Conservation (phyloP, 1,140 invertebrate species). For the Drosophila sp. region DNA sequence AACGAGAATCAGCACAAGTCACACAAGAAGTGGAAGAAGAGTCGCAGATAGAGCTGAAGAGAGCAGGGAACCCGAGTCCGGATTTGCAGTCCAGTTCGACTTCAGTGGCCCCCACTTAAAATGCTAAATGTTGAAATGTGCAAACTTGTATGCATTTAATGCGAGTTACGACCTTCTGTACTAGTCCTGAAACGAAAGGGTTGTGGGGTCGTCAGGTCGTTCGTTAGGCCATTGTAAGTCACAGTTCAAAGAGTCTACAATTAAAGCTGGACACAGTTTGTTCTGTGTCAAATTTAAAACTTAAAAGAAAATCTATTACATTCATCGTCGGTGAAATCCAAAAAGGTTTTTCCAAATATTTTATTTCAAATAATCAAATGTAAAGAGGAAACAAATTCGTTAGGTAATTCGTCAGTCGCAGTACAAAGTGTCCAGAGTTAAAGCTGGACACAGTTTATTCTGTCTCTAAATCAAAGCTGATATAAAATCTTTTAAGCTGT, state of each 20-base stretch:
- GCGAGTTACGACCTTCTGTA: conserved; percentile 36
- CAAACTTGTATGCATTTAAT: conserved; percentile 68
- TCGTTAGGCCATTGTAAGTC: neutral
- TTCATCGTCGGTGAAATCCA: too few species aligned
- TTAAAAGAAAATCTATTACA: too few species aligned
- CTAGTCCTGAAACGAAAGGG: neutral
- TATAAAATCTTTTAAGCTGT: too few species aligned
- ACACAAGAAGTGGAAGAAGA: neutral
- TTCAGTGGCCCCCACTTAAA: conserved; percentile 66
- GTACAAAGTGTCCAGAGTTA: neutral
- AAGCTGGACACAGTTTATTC: too few species aligned
- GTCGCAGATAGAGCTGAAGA: neutral
- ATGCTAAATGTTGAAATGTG: conserved; percentile 75
- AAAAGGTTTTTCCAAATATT: too few species aligned
- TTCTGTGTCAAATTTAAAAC: too few species aligned
- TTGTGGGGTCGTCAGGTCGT: conserved; percentile 10
- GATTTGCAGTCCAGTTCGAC: conserved; percentile 46
- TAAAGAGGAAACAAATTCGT: too few species aligned
- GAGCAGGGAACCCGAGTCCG: conserved; percentile 7
- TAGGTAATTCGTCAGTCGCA: conserved; percentile 2
- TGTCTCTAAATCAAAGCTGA: too few species aligned
- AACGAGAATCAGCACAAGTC: neutral
- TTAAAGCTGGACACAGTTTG: too few species aligned
- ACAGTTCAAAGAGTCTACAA: conserved; percentile 8
- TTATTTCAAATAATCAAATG: too few species aligned